Percentiles rank a stretch among this genome's conserved stretches.
phyloP scores from a whole-genome alignment of 1,140 invertebrate genomes.

The Eciton burchellii region DNA sequence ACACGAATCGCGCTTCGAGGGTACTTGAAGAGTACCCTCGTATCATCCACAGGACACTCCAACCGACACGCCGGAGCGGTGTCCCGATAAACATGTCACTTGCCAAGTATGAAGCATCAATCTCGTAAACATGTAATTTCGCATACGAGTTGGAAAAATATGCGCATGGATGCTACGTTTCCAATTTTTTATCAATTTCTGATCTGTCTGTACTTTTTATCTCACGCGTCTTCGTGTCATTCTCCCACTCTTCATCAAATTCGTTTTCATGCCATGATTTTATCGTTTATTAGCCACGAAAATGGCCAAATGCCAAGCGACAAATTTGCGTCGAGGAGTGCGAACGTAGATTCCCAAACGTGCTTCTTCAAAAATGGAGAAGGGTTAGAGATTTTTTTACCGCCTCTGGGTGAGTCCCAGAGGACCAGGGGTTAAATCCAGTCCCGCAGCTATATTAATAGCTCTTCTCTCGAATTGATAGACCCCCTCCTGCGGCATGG shows the following conservation, averaged over 20 bases:
- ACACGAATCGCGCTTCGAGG: conserved; percentile 78
- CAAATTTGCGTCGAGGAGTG: conserved; percentile 68
- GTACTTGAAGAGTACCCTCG: conserved; percentile 78
- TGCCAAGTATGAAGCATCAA: conserved; percentile 82
- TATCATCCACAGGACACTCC: conserved; percentile 76
- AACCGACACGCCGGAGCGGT: conserved; percentile 69
- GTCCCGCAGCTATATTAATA: conserved; percentile 81
- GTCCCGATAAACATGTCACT: conserved; percentile 80
- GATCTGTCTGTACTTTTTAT: not conserved
- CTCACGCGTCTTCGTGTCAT: not conserved
- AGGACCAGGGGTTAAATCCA: conserved; percentile 75
- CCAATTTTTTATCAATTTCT: not conserved
- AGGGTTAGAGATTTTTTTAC: conserved; percentile 78
- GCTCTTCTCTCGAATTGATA: conserved; percentile 80
- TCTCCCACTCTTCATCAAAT: conserved; percentile 3
- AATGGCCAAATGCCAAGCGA: conserved; percentile 47
- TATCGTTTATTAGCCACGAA: not conserved
- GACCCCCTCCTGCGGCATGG: conserved; percentile 67
- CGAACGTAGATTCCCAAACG: conserved; percentile 27
- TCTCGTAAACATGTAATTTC: conserved; percentile 69
- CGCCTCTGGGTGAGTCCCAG: conserved; percentile 69
- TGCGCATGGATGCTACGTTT: not conserved
- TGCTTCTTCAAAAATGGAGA: conserved; percentile 70
- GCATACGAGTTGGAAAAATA: not conserved
- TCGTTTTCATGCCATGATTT: not conserved